Evolutionary conservation across 23 tunicate genomes (phyloP).

Genomic region (Trididemnum miniatum): DNA sequence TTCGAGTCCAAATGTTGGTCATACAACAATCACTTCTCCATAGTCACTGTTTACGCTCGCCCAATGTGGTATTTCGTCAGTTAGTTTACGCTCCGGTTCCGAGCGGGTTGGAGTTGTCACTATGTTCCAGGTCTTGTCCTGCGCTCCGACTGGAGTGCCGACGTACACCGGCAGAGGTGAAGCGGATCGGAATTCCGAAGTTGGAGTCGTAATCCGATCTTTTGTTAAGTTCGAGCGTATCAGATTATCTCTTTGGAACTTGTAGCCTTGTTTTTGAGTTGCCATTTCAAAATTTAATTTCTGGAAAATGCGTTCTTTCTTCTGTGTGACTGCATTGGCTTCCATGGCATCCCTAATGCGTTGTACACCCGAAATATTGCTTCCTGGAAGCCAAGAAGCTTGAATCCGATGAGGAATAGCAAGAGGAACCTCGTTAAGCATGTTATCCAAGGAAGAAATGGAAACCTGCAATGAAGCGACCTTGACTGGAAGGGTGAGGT

Average conservation of each 20-base stretch:
- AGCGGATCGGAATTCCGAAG: not conserved
- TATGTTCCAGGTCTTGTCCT: conserved; percentile 59
- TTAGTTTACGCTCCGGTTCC: not conserved
- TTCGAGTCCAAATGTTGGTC: no score
- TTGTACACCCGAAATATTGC: conserved; percentile 58
- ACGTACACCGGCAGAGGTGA: conserved; percentile 1
- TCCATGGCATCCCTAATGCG: conserved; percentile 40
- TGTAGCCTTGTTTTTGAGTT: not conserved
- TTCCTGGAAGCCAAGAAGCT: conserved; percentile 63
- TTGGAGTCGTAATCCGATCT: not conserved
- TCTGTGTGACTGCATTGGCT: conserved; percentile 26
- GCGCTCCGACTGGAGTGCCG: conserved; percentile 6
- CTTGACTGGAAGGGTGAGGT: conserved; percentile 3
- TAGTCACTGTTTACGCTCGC: conserved; percentile 58
- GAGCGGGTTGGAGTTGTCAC: conserved; percentile 20
- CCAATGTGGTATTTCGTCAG: conserved; percentile 50
- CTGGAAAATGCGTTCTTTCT: not conserved
- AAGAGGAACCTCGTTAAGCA: conserved; percentile 65
- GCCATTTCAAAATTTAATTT: not conserved
- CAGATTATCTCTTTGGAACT: not conserved
- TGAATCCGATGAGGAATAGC: conserved; percentile 53
- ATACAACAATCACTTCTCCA: conserved; percentile 79
- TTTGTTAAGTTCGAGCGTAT: not conserved
- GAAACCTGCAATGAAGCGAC: conserved; percentile 30
- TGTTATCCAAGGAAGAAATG: conserved; percentile 64